phyloP scores from a whole-genome alignment of 2,113 vertebrate species.

The Hippopotamus amphibius region DNA sequence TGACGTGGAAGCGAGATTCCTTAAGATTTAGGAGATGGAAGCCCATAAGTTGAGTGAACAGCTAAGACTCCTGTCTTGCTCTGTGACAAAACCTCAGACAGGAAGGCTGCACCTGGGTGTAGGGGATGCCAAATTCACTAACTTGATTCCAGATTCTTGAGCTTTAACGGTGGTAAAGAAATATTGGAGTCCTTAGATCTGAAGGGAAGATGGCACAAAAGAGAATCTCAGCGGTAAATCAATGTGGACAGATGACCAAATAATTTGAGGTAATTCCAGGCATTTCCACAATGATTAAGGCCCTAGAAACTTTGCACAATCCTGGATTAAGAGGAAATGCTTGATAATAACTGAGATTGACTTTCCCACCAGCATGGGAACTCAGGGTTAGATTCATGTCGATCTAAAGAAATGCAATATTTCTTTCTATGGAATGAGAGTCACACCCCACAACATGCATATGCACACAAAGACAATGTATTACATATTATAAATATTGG shows the following conservation, averaged over 20 bases:
- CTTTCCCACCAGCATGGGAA: not conserved
- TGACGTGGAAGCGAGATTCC: not conserved
- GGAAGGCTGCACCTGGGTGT: not conserved
- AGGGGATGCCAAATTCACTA: not conserved
- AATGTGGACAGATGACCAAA: slow-evolving; percentile 11
- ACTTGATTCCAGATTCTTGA: slow-evolving; percentile 44
- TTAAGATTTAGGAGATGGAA: slow-evolving; percentile 36
- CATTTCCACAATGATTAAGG: not conserved
- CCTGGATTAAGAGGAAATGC: not conserved
- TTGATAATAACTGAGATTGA: not conserved
- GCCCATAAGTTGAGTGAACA: not conserved
- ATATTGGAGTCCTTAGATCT: not conserved
- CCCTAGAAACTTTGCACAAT: not conserved
- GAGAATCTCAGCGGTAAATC: slow-evolving; percentile 4
- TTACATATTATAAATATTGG: not conserved
- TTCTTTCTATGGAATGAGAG: slow-evolving; percentile 24
- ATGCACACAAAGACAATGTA: not conserved
- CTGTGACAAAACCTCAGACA: slow-evolving; percentile 43
- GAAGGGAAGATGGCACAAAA: slow-evolving; percentile 7
- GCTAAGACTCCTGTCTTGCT: not conserved
- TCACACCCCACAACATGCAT: not conserved
- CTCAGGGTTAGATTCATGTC: not conserved
- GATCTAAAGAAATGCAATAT: slow-evolving; percentile 30
- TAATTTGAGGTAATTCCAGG: slow-evolving; percentile 43
- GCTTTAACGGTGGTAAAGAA: slow-evolving; percentile 6